phyloP scores from a whole-genome alignment of 1,140 invertebrate genomes.

The Drosophila subpulchrella region DNA sequence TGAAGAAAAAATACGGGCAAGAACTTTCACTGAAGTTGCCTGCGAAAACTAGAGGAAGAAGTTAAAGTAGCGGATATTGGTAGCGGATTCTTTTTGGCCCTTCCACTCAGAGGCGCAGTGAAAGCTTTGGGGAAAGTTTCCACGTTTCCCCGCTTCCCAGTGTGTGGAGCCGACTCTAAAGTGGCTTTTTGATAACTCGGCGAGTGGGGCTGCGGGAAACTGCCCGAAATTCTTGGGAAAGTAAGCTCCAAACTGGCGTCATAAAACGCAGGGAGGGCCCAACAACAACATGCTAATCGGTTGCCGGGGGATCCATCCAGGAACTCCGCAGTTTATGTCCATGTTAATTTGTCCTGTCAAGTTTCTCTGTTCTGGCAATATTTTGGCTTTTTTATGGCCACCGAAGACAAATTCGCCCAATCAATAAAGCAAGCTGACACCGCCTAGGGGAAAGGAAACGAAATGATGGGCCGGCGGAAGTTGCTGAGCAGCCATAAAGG shows the following conservation, averaged over 20 bases:
- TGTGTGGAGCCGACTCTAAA: slow-evolving; percentile 29
- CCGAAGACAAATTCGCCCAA: slow-evolving; percentile 41
- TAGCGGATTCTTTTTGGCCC: slow-evolving; percentile 37
- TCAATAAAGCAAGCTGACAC: slow-evolving; percentile 54
- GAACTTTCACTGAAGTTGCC: slow-evolving; percentile 64
- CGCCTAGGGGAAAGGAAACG: not conserved
- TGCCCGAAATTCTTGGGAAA: slow-evolving; percentile 34
- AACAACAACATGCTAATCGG: slow-evolving; percentile 66
- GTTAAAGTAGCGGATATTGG: slow-evolving; percentile 76
- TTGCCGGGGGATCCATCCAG: slow-evolving; percentile 20
- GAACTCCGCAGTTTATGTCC: slow-evolving; percentile 54
- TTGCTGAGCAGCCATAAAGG: slow-evolving; percentile 41
- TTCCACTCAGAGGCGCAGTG: slow-evolving; percentile 48
- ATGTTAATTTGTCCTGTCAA: slow-evolving; percentile 65
- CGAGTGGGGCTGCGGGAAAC: slow-evolving; percentile 9
- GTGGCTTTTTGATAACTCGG: slow-evolving; percentile 30
- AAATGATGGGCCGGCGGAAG: not conserved
- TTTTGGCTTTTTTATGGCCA: slow-evolving; percentile 53
- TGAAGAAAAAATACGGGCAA: slow-evolving; percentile 23
- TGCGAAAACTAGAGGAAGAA: slow-evolving; percentile 48
- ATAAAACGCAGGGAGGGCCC: slow-evolving; percentile 34
- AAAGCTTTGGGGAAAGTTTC: slow-evolving; percentile 29
- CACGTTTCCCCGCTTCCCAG: not conserved
- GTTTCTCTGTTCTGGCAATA: slow-evolving; percentile 32
- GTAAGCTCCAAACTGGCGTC: slow-evolving; percentile 34